Evolutionary conservation across 2,113 vertebrate species (phyloP), one percentile per base, ranked within the genome.

Genomic region (Geococcyx californianus): DNA sequence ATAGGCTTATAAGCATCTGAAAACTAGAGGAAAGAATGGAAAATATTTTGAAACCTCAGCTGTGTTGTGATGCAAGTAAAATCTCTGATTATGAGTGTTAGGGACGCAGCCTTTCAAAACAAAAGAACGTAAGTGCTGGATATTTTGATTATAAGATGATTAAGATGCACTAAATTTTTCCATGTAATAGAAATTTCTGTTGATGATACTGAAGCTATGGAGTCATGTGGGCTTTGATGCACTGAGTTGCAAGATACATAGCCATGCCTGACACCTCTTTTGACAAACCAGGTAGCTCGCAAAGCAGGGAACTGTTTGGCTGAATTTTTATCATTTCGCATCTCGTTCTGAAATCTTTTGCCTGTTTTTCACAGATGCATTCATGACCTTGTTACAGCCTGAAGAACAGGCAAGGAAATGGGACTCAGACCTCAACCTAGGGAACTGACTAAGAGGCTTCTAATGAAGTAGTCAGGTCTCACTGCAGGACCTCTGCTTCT

Each of bases 1-100:
- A 93, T 42, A 91, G 89, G 29, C 73, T 83, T n/a, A 56, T 7
- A 77, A 87, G 59, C 72, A 72, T 91, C 67, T 29, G 70, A 93
- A 86, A 95, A 72, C 67, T 56, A 77, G 75, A 80, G 72, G 78
- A 63, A 88, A 70, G 87, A 77, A 90, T 86, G 87, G 93, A 91
- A 96, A 94, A 77, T 56, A 91, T 94, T 94, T 85, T 42, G 83
- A 85, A 92, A 90, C 45, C 69, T 94, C 64, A 84, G 44, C 85
- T 59, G 40, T 56, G 78, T 42, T 60, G 20, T 64, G 84, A 63
- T 54, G 59, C 84, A 85, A 94, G 44, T 18, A n/a, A 7, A 10
- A 20, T 60, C 36, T 89, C 54, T 90, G 89, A 66, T 66, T 31
- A 16, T 36, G 84, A 24, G 13, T 62, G 42, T 36, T 56, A 51